Base-by-base conservation (phyloP, 1,140 invertebrate genomes). In the Dryas iulia region DNA sequence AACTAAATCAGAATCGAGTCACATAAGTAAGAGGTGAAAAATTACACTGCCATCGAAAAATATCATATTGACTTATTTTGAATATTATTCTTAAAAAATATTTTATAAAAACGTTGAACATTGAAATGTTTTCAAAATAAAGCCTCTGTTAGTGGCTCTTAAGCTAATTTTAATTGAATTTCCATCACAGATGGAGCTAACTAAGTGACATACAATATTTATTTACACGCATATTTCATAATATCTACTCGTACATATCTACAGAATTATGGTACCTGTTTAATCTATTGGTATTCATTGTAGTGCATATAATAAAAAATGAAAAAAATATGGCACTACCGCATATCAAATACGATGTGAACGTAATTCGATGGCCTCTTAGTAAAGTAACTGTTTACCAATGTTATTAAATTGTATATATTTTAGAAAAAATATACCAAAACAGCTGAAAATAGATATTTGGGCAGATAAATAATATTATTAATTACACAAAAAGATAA, bases 131-230 rank as follows among this genome's bases (percentile, higher is more conserved):
- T 26, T 14, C 30, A 35, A 18, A 26, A n/a, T 52, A 54, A 64
- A 59, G 35, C 60, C 35, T 70, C 35, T 69, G 33, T 59, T 24
- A 35, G 18, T 53, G 47, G 33, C 31, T 30, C 25, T 33, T 66
- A 52, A 26, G n/a, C 31, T 59, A 52, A 59, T 47, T 23, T 59
- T 23, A 31, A 8, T 54, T 31, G 30, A 35, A 67, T 61, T 68
- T 78, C 83, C 80, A 84, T 85, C 81, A 84, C 80, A 84, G 83
- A 85, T 79, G 80, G 78, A 74, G 65, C 58, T 72, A 56, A 61
- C 59, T 67, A 66, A 53, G 71, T 69, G 71, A 70, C 71, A 66
- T 61, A 67, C 58, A 61, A 61, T 67, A 67, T 67, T 60, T 67
- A 67, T 67, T 72, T 76, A 69, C 53, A 72, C 60, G 62, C 8